Conservation (phyloP, 2,113 vertebrate genomes). For the Syrrhaptes paradoxus region DNA sequence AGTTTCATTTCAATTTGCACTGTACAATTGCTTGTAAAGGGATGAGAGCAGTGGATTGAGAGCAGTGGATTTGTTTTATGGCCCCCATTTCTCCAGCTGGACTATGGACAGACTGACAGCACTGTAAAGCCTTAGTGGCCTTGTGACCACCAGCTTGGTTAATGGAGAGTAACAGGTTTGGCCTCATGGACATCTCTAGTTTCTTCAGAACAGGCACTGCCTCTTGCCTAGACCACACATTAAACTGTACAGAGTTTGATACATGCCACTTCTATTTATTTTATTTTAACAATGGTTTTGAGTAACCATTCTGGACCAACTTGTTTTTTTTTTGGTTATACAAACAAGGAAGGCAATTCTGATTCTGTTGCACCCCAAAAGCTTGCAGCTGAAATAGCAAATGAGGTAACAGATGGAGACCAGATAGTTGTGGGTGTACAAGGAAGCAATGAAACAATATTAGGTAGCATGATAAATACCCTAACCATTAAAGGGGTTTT, state of each 20-base stretch:
- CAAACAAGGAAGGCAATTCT: background rate
- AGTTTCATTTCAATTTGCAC: background rate
- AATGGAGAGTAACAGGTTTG: background rate
- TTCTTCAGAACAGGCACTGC: background rate
- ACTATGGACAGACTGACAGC: background rate
- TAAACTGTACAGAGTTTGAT: background rate
- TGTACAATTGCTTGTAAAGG: background rate
- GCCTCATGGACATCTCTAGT: background rate
- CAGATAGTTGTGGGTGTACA: background rate
- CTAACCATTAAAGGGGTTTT: background rate
- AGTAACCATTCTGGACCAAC: background rate
- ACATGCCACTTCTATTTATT: background rate
- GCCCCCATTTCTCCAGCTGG: background rate
- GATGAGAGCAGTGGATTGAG: background rate
- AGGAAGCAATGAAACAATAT: background rate
- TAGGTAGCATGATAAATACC: background rate
- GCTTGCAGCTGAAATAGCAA: background rate
- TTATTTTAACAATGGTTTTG: background rate
- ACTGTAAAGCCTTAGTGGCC: background rate
- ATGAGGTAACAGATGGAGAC: background rate
- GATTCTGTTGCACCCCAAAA: background rate
- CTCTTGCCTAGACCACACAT: background rate
- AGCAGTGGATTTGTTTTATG: background rate
- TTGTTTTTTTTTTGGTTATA: background rate
- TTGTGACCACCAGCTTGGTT: background rate